Conservation (phyloP, 2,113 vertebrate species). For the Serinus canaria region DNA sequence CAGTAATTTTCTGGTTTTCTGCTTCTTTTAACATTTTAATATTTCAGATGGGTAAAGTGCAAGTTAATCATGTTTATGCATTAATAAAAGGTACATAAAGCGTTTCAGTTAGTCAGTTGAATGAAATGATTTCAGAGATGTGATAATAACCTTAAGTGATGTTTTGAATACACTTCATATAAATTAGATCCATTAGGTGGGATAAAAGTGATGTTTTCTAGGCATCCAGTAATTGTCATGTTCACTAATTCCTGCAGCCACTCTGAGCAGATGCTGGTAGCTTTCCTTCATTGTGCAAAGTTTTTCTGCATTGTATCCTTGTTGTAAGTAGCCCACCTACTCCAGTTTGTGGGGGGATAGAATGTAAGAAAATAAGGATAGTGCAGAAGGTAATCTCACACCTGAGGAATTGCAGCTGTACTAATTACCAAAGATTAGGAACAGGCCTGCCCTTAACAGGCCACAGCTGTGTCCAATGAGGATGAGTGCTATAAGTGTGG, state of each 20-base stretch:
- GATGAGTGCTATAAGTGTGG: too few species aligned
- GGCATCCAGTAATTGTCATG: not conserved
- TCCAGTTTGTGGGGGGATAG: too few species aligned
- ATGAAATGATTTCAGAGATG: slow-evolving; percentile 35
- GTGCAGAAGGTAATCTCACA: too few species aligned
- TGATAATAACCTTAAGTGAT: slow-evolving; percentile 52
- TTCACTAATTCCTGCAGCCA: not conserved
- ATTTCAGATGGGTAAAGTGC: slow-evolving; percentile 44
- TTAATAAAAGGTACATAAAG: slow-evolving; percentile 57
- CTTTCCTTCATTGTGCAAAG: not conserved
- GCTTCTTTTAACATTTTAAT: slow-evolving; percentile 33
- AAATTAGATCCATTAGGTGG: slow-evolving; percentile 27
- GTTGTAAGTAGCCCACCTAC: not conserved
- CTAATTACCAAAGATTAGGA: too few species aligned
- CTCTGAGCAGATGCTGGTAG: not conserved
- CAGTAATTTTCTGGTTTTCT: slow-evolving; percentile 47
- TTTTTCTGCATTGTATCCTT: not conserved
- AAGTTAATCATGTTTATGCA: slow-evolving; percentile 60
- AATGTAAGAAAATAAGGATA: too few species aligned
- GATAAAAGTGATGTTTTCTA: slow-evolving; percentile 17
- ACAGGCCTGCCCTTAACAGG: too few species aligned
- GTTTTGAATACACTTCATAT: slow-evolving; percentile 52
- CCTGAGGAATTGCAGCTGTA: too few species aligned
- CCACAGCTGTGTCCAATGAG: too few species aligned
- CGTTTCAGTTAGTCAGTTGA: slow-evolving; percentile 7